These are phyloP conservation scores for Psophia crepitans DNA, from an alignment of 2,113 vertebrate species.

Conservation along the genomic window DNA sequence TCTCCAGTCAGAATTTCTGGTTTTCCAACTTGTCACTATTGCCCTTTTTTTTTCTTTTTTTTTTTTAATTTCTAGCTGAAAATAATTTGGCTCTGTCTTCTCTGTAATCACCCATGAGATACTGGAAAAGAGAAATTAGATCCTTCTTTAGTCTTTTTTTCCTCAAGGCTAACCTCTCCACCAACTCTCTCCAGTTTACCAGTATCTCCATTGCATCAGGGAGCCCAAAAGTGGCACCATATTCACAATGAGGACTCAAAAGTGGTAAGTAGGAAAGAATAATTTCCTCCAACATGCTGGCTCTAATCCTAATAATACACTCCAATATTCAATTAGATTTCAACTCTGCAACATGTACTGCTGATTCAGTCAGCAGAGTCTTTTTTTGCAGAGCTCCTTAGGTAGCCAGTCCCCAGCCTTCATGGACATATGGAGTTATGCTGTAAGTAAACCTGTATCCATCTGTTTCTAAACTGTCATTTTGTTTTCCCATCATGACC, in stretches of 20 bases:
- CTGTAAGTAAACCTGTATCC: background rate
- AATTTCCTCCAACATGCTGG: background rate
- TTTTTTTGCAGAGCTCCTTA: background rate
- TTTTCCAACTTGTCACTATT: background rate
- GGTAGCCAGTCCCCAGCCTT: background rate
- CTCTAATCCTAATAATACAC: background rate
- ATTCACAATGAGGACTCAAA: background rate
- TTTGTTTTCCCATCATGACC: background rate
- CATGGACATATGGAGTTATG: rapidly evolving
- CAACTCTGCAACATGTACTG: background rate
- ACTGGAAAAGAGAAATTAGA: background rate
- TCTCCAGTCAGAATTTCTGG: background rate
- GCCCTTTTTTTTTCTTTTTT: background rate
- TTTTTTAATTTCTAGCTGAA: background rate
- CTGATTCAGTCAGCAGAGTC: background rate
- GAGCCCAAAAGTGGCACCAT: background rate
- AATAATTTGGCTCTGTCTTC: background rate
- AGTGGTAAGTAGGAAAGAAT: background rate
- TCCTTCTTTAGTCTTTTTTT: background rate
- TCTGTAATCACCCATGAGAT: background rate
- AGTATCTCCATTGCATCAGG: background rate
- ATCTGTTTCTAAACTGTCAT: background rate
- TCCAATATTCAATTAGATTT: background rate
- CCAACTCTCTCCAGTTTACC: background rate
- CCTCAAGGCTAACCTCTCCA: background rate